Evolutionary conservation across 2,888 invertebrate genomes (phyloP), one percentile per base, ranked within the genome.

Genomic region (Dicranocentrus wangi): DNA sequence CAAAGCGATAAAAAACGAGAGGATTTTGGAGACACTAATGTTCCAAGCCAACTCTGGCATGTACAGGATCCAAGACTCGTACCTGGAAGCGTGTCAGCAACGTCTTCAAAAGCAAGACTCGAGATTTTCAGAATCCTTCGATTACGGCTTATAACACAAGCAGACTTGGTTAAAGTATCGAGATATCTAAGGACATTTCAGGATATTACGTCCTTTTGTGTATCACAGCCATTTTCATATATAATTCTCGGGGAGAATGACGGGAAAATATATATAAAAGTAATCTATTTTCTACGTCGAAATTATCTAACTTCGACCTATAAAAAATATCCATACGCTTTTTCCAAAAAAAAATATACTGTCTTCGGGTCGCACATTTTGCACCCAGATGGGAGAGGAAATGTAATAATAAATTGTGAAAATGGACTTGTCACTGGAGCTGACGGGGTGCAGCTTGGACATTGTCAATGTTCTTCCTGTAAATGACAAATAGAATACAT

Each of bases 11-110:
- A 95, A 94, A 89, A 96, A 97, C 89, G 96, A 97, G 89, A 91
- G 94, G 76, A 97, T 97, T 87, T 90, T 97, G 88, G 96, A 96
- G 89, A 97, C 97, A 2, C 91, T 97, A 63, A 95, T 96, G 94
- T 94, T 93, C 89, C 97, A 97, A 90, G 96, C 96, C 69, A 96
- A 95, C 89, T 93, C 95, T 1, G 97, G 97, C 58, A 96, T 96
- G 92, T 97, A 96, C 90, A 92, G 96, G 81, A 94, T 96, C 88
- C 95, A 96, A 88, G 95, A 96, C 89, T 93, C 93, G 86, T 94
- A 94, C 88, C 90, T 97, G 87, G 94, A 95, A 89, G 95, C 94
- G 87, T 96, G 95, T 89, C 94, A 95, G 87, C 94, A 93, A 88
- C 92, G 94, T 87, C 91, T 96, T 87, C 93, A 95, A 89, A 95